A percentile compares a stretch with the other conserved stretches of the same genome.
Conservation (phyloP, 2,888 invertebrate species). For the Pollenia griseotomentosa region DNA sequence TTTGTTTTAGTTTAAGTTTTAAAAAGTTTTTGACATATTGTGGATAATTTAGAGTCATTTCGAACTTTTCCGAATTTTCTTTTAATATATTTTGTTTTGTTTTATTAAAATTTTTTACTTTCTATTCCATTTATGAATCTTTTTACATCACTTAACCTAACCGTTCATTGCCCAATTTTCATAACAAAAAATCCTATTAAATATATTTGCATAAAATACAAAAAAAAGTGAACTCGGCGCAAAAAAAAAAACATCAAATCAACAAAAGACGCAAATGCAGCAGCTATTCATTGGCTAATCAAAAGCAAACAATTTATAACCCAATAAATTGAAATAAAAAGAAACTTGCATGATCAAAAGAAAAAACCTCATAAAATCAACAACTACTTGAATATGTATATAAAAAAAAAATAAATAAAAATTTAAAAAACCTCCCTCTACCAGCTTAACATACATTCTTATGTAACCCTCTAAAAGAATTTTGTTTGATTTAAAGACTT, state of each 20-base stretch:
- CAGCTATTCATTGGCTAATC: slow-evolving; percentile 58
- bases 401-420: background rate
- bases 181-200: background rate
- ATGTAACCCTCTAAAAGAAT: background rate
- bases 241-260: slow-evolving; percentile 16
- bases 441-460: slow-evolving; percentile 1
- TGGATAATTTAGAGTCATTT: no score
- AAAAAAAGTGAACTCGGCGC: background rate
- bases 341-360: slow-evolving; percentile 58
- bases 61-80: no score
- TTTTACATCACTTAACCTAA: background rate
- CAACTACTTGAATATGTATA: background rate
- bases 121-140: background rate
- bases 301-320: slow-evolving; percentile 71
- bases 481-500: slow-evolving; percentile 45
- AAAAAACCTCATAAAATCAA: slow-evolving; percentile 43
- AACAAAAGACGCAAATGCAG: slow-evolving; percentile 46
- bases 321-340: slow-evolving; percentile 67
- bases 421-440: slow-evolving; percentile 15
- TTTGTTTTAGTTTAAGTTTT: background rate
- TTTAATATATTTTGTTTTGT: background rate
- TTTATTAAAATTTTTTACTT: background rate
- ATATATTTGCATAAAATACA: slow-evolving; percentile 31
- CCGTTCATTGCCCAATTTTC: slow-evolving; percentile 31
- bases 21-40: background rate